Conservation (phyloP, 2,113 vertebrate genomes). For the Ancistrus triradiatus region DNA sequence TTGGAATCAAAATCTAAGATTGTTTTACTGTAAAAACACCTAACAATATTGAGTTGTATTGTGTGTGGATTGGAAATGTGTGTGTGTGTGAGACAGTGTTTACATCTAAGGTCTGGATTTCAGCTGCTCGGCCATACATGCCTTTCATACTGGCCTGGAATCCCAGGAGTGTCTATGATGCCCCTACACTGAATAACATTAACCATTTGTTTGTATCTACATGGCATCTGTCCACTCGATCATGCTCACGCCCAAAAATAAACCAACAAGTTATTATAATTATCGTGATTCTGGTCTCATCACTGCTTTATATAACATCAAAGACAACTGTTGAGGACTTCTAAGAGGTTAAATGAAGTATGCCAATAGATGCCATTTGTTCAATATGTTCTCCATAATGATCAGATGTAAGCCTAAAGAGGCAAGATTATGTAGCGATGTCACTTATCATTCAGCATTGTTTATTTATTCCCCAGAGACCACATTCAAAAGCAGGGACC, state of each 20-base stretch:
- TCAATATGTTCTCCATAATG: too few species aligned
- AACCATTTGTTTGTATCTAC: slow-evolving; percentile 61
- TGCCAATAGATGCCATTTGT: neutral
- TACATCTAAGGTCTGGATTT: slow-evolving; percentile 21
- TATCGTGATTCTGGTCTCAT: slow-evolving; percentile 44
- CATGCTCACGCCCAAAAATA: slow-evolving; percentile 65
- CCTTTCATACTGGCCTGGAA: slow-evolving; percentile 43
- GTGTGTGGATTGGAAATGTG: neutral
- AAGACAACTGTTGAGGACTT: slow-evolving; percentile 58
- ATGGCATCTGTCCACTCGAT: slow-evolving; percentile 35
- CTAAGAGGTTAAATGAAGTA: slow-evolving; percentile 33
- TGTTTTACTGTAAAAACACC: slow-evolving; percentile 10
- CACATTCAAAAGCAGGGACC: too few species aligned
- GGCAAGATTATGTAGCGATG: too few species aligned
- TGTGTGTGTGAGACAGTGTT: neutral
- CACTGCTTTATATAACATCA: slow-evolving; percentile 51
- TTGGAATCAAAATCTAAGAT: too few species aligned
- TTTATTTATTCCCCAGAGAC: too few species aligned
- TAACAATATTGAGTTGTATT: slow-evolving; percentile 30
- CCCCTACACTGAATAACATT: slow-evolving; percentile 52
- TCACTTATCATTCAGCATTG: too few species aligned
- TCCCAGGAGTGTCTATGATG: slow-evolving; percentile 43
- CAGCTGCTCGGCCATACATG: slow-evolving; percentile 42
- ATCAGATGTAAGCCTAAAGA: too few species aligned
- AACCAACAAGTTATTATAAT: slow-evolving; percentile 56